Percentiles rank a stretch among this genome's conserved stretches.
Conservation (phyloP, 1,140 invertebrate species). For the Chlorops oryzae region DNA sequence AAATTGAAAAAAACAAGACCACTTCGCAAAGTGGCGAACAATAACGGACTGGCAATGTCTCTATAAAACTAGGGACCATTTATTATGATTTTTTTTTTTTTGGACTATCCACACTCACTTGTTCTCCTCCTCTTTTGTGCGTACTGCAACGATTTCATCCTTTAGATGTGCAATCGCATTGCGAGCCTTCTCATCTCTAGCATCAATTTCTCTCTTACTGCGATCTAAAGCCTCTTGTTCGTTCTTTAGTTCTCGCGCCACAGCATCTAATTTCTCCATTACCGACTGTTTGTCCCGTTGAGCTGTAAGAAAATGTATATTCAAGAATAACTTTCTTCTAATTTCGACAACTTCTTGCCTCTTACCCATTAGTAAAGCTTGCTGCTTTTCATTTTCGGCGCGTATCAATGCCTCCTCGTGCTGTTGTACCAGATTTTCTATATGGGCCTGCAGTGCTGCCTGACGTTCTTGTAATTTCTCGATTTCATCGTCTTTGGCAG, state of each 20-base stretch:
- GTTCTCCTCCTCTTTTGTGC: constrained; percentile 60
- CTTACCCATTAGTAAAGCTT: constrained; percentile 72
- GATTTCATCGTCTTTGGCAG: constrained; percentile 70
- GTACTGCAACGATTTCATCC: constrained; percentile 64
- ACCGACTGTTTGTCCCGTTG: constrained; percentile 81
- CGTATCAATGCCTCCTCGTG: constrained; percentile 76
- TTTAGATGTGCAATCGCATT: constrained; percentile 63
- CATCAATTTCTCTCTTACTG: constrained; percentile 59
- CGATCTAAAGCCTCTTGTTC: constrained; percentile 66
- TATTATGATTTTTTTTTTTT: constrained; percentile 2
- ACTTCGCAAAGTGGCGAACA: too few species aligned
- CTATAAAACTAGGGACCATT: neutral
- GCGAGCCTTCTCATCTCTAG: constrained; percentile 66
- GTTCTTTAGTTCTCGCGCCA: constrained; percentile 62
- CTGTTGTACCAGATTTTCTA: constrained; percentile 72
- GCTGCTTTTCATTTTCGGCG: constrained; percentile 83
- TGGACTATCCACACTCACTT: constrained; percentile 48
- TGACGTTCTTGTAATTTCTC: constrained; percentile 65
- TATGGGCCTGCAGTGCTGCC: constrained; percentile 64
- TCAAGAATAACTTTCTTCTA: constrained; percentile 13
- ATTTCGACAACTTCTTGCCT: neutral
- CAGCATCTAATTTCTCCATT: constrained; percentile 64
- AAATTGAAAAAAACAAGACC: neutral
- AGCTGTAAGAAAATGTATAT: too few species aligned
- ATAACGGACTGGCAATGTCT: too few species aligned